Base-by-base conservation (phyloP, 2,888 invertebrate genomes). In the Lissonota sp. region DNA sequence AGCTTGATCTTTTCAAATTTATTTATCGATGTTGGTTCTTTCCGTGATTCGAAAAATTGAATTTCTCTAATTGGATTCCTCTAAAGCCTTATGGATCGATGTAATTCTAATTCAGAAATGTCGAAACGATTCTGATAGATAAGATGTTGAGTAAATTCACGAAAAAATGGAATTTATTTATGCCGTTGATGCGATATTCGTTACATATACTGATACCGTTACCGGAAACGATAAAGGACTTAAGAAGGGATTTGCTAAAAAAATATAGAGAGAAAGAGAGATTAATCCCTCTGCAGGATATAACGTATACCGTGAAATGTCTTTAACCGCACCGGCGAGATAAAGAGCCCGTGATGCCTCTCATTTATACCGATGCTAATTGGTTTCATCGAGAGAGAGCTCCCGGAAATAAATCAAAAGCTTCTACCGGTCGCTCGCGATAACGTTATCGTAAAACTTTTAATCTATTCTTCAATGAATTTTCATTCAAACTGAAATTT, bases 291-390 rank as follows among this genome's bases (percentile, higher is more conserved):
- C 42, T 42, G 51, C 63, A 37, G 49, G 69, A 63, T 49, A 63
- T 63, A 67, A 40, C 42, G 58, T 60, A n/a, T n/a, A 44, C 5
- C 53, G 53, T 53, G 53, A 26, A 71, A 73, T 70, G 63, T 66
- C 80, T 55, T 73, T 58, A 64, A 74, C 77, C 80, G 70, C 77
- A 60, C 73, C 42, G 53, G 69, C 67, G 53, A 69, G 53, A 58
- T 80, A 80, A 77, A 73, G 76, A 80, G 80, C 72, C 73, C 58
- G 58, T 58, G 67, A 69, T 64, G 16, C 39, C 57, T 77, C 42
- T 63, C 42, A 44, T 53, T 63, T 64, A 49, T 37, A 44, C 4
- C 3, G 40, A 60, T 58, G 44, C 73, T 70, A 80, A 80, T 77
- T 57, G 57, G 46, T 58, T 58, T 51, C 37, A 42, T 60, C 53